phyloP scores from a whole-genome alignment of 2,113 vertebrate genomes.

The Sinocyclocheilus anshuiensis region DNA sequence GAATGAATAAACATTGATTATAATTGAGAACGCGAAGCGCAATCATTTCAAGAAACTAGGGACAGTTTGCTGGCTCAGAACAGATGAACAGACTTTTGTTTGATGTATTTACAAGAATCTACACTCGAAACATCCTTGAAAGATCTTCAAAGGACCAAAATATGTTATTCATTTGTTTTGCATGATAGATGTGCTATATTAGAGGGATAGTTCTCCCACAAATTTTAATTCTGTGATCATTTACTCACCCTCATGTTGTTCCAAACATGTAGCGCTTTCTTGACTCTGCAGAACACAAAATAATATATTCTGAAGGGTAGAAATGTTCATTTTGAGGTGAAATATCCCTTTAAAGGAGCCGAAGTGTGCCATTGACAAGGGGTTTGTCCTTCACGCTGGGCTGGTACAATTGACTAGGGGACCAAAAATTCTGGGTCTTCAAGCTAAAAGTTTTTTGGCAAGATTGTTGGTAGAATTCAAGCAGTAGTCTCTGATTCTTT shows the following conservation, averaged over 20 bases:
- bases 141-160: neutral
- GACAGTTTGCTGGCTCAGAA: neutral
- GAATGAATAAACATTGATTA: slow-evolving; percentile 32
- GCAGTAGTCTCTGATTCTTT: too few species aligned
- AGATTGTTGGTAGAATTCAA: neutral
- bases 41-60: neutral
- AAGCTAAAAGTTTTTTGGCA: neutral
- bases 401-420: neutral
- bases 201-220: neutral
- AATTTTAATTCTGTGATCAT: neutral
- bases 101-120: neutral
- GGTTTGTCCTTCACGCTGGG: neutral
- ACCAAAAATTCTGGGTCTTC: neutral
- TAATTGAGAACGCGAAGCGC: neutral
- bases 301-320: neutral
- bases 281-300: neutral
- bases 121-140: neutral
- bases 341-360: neutral
- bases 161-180: neutral
- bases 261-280: neutral
- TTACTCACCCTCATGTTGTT: neutral
- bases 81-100: neutral
- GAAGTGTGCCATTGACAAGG: neutral
- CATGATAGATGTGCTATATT: neutral
- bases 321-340: neutral